These are phyloP conservation scores for Strigamia crassipes DNA, from an alignment of 2,888 invertebrate genomes.

Conservation along the genomic window DNA sequence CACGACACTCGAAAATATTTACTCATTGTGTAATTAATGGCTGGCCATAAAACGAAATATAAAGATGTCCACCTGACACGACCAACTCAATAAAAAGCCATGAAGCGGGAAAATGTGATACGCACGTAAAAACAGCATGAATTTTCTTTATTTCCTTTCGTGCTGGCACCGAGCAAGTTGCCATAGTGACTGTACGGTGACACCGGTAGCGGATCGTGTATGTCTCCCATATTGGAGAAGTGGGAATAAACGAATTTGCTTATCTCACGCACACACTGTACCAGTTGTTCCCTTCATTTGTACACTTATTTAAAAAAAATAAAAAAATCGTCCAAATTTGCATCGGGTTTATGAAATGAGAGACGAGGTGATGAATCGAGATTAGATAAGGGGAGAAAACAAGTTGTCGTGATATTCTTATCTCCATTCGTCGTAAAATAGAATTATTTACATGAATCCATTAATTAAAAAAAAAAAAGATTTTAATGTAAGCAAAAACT, in stretches of 20 bases:
- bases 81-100: constrained; percentile 7
- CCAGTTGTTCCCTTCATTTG: background rate
- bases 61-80: constrained; percentile 13
- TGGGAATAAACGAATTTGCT: constrained; percentile 32
- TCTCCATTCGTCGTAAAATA: background rate
- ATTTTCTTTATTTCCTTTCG: constrained; percentile 29
- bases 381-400: constrained; percentile 17
- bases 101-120: constrained; percentile 22
- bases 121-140: constrained; percentile 38
- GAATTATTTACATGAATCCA: constrained; percentile 34
- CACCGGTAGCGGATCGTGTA: constrained; percentile 22
- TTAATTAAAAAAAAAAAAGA: background rate
- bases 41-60: background rate
- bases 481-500: background rate
- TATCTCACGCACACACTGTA: constrained; percentile 15
- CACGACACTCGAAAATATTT: background rate
- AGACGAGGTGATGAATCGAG: constrained; percentile 28
- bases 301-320: constrained; percentile 3
- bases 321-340: background rate
- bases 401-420: constrained; percentile 15
- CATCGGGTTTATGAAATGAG: background rate
- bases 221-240: constrained; percentile 23
- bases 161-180: background rate
- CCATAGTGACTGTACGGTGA: constrained; percentile 35
- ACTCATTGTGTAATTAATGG: constrained; percentile 1